Conservation (phyloP, 2,888 invertebrate genomes). For the Rhamnusium bicolor region DNA sequence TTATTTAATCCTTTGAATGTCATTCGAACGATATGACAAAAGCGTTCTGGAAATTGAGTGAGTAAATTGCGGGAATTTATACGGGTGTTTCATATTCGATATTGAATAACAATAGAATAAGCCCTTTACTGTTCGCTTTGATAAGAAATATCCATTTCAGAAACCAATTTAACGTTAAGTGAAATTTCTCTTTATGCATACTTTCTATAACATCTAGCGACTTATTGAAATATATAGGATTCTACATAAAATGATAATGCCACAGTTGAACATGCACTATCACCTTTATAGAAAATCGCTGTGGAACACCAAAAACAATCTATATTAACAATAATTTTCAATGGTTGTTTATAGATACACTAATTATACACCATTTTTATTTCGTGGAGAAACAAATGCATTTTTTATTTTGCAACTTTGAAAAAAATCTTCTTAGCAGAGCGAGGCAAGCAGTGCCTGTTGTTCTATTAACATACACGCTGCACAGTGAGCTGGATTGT, state of each 20-base stretch:
- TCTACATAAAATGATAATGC: neutral
- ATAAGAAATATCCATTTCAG: conserved; percentile 56
- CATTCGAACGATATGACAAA: conserved; percentile 52
- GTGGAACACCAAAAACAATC: no score
- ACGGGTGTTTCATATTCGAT: conserved; percentile 61
- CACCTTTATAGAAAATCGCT: no score
- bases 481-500: no score
- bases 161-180: conserved; percentile 45
- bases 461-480: no score
- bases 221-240: neutral
- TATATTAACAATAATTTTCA: no score
- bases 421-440: no score
- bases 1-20: conserved; percentile 57
- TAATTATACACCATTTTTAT: no score
- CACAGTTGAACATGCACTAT: no score
- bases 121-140: conserved; percentile 53
- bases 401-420: no score
- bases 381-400: no score
- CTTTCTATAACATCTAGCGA: neutral
- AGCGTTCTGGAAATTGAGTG: conserved; percentile 51
- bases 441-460: no score
- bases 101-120: conserved; percentile 58
- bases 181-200: conserved; percentile 26
- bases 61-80: conserved; percentile 57
- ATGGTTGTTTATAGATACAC: no score